Conservation (phyloP, 2,113 vertebrate genomes). For the Varanus komodoensis region DNA sequence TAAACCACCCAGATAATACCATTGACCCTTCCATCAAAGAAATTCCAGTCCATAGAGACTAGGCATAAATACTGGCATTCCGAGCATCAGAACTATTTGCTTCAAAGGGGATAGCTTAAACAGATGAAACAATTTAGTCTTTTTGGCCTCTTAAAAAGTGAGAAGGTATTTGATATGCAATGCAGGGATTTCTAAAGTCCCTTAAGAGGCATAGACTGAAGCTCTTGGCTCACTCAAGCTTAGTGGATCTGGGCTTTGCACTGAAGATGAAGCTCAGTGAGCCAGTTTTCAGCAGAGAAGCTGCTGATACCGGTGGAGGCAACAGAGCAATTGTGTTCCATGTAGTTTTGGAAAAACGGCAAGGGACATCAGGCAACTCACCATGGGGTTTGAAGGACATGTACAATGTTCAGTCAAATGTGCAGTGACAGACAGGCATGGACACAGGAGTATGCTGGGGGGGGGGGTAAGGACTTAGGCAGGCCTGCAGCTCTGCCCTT, state of each 20-base stretch:
- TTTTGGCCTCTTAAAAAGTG: constrained; percentile 44
- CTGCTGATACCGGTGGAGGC: too few relatives aligned
- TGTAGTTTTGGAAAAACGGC: too few relatives aligned
- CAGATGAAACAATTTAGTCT: constrained; percentile 51
- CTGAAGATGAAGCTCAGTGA: not conserved
- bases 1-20: constrained; percentile 51
- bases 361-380: too few relatives aligned
- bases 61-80: constrained; percentile 52
- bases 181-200: constrained; percentile 26
- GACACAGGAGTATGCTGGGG: not conserved
- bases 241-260: not conserved
- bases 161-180: constrained; percentile 45
- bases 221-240: constrained; percentile 33
- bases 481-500: not conserved
- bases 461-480: not conserved
- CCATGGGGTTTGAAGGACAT: not conserved
- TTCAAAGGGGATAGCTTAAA: constrained; percentile 59
- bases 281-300: not conserved
- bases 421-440: not conserved
- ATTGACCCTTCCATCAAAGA: constrained; percentile 59
- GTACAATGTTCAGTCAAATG: not conserved
- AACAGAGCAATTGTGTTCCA: not conserved
- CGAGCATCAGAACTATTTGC: constrained; percentile 57
- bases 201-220: constrained; percentile 18
- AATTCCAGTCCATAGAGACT: constrained; percentile 54